A percentile compares a stretch with the other conserved stretches of the same genome.
Conservation (phyloP, 2,113 vertebrate genomes). For the Oenanthe melanoleuca region DNA sequence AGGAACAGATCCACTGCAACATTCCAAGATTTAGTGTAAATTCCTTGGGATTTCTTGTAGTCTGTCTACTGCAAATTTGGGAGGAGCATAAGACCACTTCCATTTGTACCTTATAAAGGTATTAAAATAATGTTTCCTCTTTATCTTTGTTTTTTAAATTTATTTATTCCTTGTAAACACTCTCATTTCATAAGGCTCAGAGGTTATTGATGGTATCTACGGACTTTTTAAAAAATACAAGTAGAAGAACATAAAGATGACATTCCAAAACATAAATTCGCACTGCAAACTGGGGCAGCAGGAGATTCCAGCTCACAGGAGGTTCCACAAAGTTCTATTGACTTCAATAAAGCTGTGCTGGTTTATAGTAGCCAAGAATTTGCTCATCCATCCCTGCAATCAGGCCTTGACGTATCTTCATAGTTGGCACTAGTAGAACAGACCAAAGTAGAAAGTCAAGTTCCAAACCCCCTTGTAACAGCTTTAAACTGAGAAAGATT, state of each 20-base stretch:
- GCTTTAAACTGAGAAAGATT: conserved; percentile 4
- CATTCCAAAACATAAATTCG: background rate
- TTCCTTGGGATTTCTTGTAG: background rate
- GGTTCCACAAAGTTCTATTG: background rate
- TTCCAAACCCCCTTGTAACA: background rate
- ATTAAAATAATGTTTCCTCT: background rate
- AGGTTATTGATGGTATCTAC: background rate
- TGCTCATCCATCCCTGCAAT: background rate
- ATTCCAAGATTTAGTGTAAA: background rate
- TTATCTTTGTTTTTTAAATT: background rate
- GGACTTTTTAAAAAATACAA: background rate
- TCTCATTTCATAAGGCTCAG: background rate
- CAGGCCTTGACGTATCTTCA: background rate
- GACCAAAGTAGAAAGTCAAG: background rate
- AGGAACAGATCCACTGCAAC: background rate
- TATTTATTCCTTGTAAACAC: background rate
- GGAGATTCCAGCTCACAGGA: background rate
- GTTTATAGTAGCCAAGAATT: background rate
- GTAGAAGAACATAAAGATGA: background rate
- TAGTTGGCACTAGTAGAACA: background rate
- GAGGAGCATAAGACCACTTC: background rate
- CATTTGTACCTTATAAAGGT: background rate
- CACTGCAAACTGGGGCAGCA: background rate
- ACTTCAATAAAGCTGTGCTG: background rate
- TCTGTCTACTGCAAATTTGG: background rate